These are phyloP conservation scores for Ferdinandea cuprea DNA, from an alignment of 2,888 invertebrate species.

Conservation along the genomic window DNA sequence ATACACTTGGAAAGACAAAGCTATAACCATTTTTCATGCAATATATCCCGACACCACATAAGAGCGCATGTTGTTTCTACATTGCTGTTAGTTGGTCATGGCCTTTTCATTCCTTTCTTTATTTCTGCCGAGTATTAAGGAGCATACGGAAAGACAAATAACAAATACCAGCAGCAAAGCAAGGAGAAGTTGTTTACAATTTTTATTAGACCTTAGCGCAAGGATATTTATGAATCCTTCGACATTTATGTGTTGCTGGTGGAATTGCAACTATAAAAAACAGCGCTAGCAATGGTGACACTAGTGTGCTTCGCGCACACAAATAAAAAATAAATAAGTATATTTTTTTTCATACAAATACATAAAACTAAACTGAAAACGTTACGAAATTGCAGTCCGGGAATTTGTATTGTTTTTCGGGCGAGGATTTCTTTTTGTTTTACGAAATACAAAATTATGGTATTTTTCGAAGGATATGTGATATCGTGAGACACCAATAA, in stretches of 20 bases:
- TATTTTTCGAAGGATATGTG: too few species aligned
- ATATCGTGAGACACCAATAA: too few species aligned
- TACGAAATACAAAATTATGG: background rate
- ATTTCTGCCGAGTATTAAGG: slow-evolving; percentile 13
- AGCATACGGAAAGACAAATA: slow-evolving; percentile 25
- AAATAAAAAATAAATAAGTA: slow-evolving; percentile 21
- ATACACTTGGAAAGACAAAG: slow-evolving; percentile 30
- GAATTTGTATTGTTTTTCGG: slow-evolving; percentile 9
- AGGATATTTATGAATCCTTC: slow-evolving; percentile 61
- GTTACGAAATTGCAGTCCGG: slow-evolving; percentile 6
- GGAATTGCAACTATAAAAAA: slow-evolving; percentile 57
- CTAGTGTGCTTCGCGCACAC: slow-evolving; percentile 22
- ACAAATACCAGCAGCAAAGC: slow-evolving; percentile 10
- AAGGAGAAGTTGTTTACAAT: slow-evolving; percentile 56
- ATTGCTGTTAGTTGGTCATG: background rate
- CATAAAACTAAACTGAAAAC: slow-evolving; percentile 26
- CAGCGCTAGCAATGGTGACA: slow-evolving; percentile 34
- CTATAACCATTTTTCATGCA: slow-evolving; percentile 46
- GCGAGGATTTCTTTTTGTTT: background rate
- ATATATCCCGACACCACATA: slow-evolving; percentile 18
- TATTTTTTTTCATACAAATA: slow-evolving; percentile 11
- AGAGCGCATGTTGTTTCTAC: background rate
- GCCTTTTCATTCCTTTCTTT: slow-evolving; percentile 1
- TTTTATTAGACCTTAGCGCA: slow-evolving; percentile 65
- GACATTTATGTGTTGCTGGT: slow-evolving; percentile 43